Conservation (phyloP, 2,113 vertebrate genomes). For the Erinaceus europaeus region DNA sequence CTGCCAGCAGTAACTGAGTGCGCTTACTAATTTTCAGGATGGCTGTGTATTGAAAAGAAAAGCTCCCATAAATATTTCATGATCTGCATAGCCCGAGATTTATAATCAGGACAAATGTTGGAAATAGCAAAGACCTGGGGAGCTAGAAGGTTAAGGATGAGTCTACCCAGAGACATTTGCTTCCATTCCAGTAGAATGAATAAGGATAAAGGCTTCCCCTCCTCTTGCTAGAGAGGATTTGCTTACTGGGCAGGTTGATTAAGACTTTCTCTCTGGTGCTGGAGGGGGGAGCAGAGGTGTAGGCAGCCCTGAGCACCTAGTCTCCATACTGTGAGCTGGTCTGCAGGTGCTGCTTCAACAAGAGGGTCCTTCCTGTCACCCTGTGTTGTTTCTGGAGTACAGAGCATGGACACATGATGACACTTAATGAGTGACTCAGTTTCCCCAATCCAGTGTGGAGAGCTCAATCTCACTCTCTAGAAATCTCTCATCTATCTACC, state of each 20-base stretch:
- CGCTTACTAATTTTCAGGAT: conserved; percentile 41
- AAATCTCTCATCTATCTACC: background rate
- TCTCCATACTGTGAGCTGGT: too few species aligned
- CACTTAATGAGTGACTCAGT: background rate
- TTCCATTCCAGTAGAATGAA: background rate
- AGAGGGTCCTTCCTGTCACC: too few species aligned
- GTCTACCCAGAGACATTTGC: background rate
- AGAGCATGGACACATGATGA: background rate
- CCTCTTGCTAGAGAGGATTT: background rate
- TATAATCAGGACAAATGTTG: conserved; percentile 30
- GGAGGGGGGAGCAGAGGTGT: background rate
- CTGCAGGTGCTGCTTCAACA: too few species aligned
- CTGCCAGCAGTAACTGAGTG: background rate
- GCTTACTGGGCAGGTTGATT: background rate
- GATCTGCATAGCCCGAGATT: background rate
- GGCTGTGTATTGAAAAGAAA: background rate
- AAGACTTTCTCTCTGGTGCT: background rate
- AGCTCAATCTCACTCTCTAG: background rate
- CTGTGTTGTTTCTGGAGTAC: too few species aligned
- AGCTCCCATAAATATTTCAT: conserved; percentile 49
- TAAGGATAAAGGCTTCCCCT: background rate
- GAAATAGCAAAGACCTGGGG: background rate
- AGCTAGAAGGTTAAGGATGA: background rate
- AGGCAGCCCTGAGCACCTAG: too few species aligned
- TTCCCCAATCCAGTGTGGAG: background rate